phyloP scores from a whole-genome alignment of 2,888 invertebrate genomes.

The Leptinotarsa peninsularis region DNA sequence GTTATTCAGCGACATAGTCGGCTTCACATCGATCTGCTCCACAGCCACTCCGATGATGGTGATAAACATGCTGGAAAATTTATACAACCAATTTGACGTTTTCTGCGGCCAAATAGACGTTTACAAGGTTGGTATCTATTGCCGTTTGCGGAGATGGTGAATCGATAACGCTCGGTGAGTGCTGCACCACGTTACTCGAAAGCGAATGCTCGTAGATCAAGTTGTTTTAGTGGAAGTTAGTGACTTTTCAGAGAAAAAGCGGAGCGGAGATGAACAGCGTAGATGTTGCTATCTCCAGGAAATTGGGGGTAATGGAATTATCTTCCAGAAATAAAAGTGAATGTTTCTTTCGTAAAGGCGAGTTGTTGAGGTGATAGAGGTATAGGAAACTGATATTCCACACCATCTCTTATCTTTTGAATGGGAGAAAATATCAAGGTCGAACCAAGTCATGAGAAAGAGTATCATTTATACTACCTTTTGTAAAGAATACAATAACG shows the following conservation, averaged over 20 bases:
- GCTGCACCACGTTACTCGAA: not conserved
- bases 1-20: constrained; percentile 96
- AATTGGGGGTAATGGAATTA: not conserved
- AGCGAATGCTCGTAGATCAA: not conserved
- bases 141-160: not conserved
- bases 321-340: not conserved
- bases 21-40: constrained; percentile 95
- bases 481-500: too few species aligned
- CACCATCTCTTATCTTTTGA: too few species aligned
- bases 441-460: too few species aligned
- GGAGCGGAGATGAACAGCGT: not conserved
- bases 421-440: too few species aligned
- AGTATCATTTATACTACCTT: too few species aligned
- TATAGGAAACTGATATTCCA: too few species aligned
- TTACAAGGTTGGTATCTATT: constrained; percentile 80
- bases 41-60: constrained; percentile 96
- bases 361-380: too few species aligned
- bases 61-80: constrained; percentile 91
- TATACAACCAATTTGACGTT: constrained; percentile 93
- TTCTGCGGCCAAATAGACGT: constrained; percentile 94
- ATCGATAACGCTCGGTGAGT: not conserved
- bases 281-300: too few species aligned
- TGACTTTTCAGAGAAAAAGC: not conserved
- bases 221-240: not conserved
- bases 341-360: not conserved